A percentile compares a stretch with the other conserved stretches of the same genome.
Evolutionary conservation across 2,888 invertebrate species (phyloP).

Genomic region (Patella pellucida): DNA sequence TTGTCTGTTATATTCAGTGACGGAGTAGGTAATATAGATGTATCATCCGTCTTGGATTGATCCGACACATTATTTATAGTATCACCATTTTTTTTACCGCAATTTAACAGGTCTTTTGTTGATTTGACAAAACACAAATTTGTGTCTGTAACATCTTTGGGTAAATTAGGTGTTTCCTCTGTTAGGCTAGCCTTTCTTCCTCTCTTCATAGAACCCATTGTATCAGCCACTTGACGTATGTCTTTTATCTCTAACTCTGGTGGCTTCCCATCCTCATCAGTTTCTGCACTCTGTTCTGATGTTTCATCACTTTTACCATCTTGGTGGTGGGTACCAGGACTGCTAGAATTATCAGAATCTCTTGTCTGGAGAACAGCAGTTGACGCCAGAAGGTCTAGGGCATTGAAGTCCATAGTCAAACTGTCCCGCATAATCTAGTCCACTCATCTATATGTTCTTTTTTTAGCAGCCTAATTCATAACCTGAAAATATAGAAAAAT

Average conservation of each 20-base stretch:
- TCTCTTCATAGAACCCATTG: slow-evolving; percentile 27
- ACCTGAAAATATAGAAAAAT: too few species aligned
- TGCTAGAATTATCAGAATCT: neutral
- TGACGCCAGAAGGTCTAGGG: slow-evolving; percentile 61
- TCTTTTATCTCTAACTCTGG: neutral
- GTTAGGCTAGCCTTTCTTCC: neutral
- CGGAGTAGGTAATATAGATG: too few species aligned
- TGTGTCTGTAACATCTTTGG: too few species aligned
- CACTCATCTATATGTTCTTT: slow-evolving; percentile 15
- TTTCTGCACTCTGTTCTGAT: slow-evolving; percentile 8
- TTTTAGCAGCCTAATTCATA: too few species aligned
- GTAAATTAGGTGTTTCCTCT: too few species aligned
- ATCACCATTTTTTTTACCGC: too few species aligned
- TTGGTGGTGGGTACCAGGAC: neutral
- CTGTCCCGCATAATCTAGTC: slow-evolving; percentile 3
- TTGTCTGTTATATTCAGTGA: neutral
- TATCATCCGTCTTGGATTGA: too few species aligned
- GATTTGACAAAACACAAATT: too few species aligned
- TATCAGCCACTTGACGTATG: neutral
- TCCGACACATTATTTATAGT: too few species aligned
- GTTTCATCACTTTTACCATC: neutral
- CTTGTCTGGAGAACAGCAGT: slow-evolving; percentile 53
- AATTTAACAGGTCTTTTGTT: too few species aligned
- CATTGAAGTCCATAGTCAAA: slow-evolving; percentile 57
- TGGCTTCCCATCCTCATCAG: slow-evolving; percentile 7